phyloP scores from a whole-genome alignment of 2,888 invertebrate genomes.

The Cerceris ruficornis region DNA sequence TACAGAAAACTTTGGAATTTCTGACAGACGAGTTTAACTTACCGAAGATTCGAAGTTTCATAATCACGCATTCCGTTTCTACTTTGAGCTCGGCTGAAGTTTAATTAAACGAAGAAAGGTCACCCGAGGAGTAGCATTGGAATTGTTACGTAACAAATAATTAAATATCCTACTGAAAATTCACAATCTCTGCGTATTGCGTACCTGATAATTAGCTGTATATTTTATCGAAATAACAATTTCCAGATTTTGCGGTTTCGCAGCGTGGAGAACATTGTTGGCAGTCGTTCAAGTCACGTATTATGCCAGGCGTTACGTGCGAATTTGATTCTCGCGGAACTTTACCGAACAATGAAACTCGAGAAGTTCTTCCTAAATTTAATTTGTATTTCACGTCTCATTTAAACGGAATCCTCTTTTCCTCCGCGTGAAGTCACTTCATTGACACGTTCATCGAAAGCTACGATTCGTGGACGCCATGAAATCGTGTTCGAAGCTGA shows the following conservation, averaged over 20 bases:
- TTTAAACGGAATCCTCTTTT: background rate
- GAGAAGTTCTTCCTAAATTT: slow-evolving; percentile 40
- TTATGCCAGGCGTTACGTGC: slow-evolving; percentile 38
- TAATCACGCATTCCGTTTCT: background rate
- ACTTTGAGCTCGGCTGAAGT: background rate
- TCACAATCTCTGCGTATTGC: background rate
- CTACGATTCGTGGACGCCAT: no score
- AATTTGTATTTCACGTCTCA: slow-evolving; percentile 1
- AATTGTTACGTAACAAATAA: background rate
- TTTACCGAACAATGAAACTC: slow-evolving; percentile 40
- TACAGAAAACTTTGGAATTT: no score
- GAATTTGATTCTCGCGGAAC: slow-evolving; percentile 50
- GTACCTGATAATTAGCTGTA: background rate
- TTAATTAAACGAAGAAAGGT: background rate
- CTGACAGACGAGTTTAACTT: no score
- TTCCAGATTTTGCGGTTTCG: slow-evolving; percentile 37
- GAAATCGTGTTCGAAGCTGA: no score
- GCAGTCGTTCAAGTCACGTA: slow-evolving; percentile 60
- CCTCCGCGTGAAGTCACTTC: no score
- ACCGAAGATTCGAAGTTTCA: background rate
- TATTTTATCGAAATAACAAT: slow-evolving; percentile 36
- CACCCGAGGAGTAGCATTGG: background rate
- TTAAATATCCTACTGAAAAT: background rate
- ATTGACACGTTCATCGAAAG: no score
- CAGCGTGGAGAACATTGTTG: slow-evolving; percentile 46